Percentiles rank a stretch among this genome's conserved stretches.
Conservation (phyloP, 2,888 invertebrate species). For the Drosophila merina region DNA sequence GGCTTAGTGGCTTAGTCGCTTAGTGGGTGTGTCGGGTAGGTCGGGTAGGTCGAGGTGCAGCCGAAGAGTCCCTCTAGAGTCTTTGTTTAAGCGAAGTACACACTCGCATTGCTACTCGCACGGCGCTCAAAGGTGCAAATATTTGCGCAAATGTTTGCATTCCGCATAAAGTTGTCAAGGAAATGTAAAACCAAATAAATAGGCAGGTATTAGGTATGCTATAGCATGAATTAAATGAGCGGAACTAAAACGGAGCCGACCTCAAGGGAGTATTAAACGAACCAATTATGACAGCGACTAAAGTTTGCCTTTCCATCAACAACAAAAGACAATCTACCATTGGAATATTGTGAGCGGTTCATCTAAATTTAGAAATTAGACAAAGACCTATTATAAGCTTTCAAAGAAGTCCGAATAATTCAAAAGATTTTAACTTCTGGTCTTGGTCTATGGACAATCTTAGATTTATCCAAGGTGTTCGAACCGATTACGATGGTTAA, state of each 20-base stretch:
- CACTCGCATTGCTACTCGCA: constrained; percentile 4
- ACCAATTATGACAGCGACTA: not conserved
- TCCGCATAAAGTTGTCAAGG: constrained; percentile 35
- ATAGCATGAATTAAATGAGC: constrained; percentile 9
- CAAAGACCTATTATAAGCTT: not conserved
- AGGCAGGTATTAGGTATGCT: not conserved
- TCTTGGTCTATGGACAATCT: not conserved
- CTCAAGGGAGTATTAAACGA: not conserved
- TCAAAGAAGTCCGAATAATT: not conserved
- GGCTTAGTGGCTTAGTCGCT: constrained; percentile 13
- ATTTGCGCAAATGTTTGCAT: constrained; percentile 15
- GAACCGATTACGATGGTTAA: too few species aligned
- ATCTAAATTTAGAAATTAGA: too few species aligned
- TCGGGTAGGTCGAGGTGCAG: constrained; percentile 34
- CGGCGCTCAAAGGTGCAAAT: constrained; percentile 31
- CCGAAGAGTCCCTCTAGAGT: constrained; percentile 34
- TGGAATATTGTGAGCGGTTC: too few species aligned
- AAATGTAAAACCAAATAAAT: constrained; percentile 25
- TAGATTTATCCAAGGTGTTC: too few species aligned
- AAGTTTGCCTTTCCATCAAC: not conserved
- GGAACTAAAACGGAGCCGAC: constrained; percentile 3
- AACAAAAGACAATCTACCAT: not conserved
- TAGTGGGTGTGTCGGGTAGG: not conserved
- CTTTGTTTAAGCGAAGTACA: constrained; percentile 28
- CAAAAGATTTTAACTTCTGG: not conserved